phyloP scores from a whole-genome alignment of 2,888 invertebrate genomes.

The Drosophila monieri region DNA sequence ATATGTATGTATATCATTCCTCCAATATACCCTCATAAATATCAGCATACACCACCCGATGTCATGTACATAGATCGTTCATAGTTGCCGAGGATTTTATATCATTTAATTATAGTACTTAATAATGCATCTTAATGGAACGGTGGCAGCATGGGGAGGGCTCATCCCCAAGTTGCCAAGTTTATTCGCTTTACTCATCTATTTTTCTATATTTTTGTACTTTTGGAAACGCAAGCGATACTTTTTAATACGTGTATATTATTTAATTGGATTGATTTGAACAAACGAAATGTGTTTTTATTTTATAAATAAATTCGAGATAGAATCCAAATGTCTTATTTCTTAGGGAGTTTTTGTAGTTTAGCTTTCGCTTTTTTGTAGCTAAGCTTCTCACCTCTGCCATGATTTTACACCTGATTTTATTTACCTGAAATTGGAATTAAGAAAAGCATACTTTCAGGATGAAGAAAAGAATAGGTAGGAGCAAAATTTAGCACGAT shows the following conservation, averaged over 20 bases:
- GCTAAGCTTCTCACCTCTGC: not conserved
- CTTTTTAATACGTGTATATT: constrained; percentile 55
- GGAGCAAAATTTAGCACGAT: too few species aligned
- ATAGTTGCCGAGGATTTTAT: constrained; percentile 4
- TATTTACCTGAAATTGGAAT: not conserved
- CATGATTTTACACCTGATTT: not conserved
- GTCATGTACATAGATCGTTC: constrained; percentile 29
- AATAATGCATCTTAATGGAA: constrained; percentile 2
- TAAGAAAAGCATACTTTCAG: not conserved
- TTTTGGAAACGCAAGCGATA: constrained; percentile 55
- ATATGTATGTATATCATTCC: not conserved
- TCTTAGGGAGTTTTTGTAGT: not conserved
- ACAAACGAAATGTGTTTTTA: constrained; percentile 73
- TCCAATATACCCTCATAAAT: not conserved
- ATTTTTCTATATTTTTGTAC: constrained; percentile 24
- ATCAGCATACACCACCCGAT: constrained; percentile 5
- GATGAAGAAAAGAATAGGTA: not conserved
- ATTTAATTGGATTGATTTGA: constrained; percentile 73
- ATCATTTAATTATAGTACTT: constrained; percentile 23
- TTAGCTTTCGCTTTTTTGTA: not conserved
- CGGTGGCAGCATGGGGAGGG: not conserved
- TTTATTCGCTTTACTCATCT: constrained; percentile 12
- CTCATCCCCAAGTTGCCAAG: not conserved
- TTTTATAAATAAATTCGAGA: constrained; percentile 75
- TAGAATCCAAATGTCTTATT: constrained; percentile 26